These are phyloP conservation scores for Lasioglossum oenotherae DNA, from an alignment of 2,888 invertebrate genomes.

Conservation along the genomic window DNA sequence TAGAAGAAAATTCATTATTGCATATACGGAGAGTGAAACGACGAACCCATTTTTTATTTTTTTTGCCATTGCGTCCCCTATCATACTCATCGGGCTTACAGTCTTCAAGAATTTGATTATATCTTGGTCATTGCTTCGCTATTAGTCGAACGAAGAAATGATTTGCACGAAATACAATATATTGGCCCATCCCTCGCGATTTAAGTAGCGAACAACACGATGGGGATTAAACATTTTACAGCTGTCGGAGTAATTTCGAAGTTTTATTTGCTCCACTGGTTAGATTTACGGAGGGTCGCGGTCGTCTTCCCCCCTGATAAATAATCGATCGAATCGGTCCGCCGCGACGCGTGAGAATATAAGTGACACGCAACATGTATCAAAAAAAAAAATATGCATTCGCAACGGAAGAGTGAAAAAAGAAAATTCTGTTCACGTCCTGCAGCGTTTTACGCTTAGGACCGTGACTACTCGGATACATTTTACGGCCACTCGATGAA, in stretches of 20 bases:
- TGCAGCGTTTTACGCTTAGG: conserved; percentile 34
- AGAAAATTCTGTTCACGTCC: conserved; percentile 12
- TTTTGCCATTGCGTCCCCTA: neutral
- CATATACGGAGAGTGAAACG: neutral
- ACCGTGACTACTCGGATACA: neutral
- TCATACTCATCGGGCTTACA: neutral
- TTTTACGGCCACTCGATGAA: conserved; percentile 40
- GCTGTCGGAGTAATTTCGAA: conserved; percentile 19
- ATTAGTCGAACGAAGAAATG: neutral
- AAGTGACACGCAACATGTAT: conserved; percentile 18
- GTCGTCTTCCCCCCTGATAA: neutral
- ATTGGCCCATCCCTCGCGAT: neutral
- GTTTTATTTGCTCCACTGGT: conserved; percentile 21
- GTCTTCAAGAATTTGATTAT: neutral
- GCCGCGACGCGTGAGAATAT: conserved; percentile 18
- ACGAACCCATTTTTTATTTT: neutral
- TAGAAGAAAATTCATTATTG: too few species aligned
- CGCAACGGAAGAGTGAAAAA: neutral
- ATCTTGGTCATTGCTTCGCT: neutral
- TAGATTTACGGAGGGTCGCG: conserved; percentile 25
- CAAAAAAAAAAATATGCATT: conserved; percentile 9
- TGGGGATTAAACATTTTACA: conserved; percentile 30
- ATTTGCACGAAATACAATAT: neutral
- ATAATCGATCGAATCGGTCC: conserved; percentile 32
- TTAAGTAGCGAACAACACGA: conserved; percentile 4